Evolutionary conservation across 2,888 invertebrate species (phyloP), one percentile per base, ranked within the genome.

Genomic region (Ommatoiulus sabulosus): DNA sequence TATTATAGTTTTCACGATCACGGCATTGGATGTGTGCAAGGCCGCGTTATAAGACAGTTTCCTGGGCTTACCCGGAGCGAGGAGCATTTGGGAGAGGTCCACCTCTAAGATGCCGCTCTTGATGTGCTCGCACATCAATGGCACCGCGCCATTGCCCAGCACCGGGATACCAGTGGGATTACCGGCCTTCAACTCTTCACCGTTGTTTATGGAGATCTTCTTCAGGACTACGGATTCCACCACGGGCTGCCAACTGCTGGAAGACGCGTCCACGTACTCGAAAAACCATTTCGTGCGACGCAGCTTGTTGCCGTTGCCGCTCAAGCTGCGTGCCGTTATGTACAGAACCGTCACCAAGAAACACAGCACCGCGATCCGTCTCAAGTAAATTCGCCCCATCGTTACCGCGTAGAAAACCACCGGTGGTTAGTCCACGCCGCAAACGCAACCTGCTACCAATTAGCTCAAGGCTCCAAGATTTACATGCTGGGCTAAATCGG

Each of bases 331-430:
- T 6, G 44, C 3, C 10, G 86, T 63, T 10, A 88, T 20, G 43
- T 88, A 88, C 35, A 86, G n/a, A 2, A 35, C 86, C 5, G 63
- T 52, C 10, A 88, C 84, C 44, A 86, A 24, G n/a, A 86, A 86
- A 44, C 15, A n/a, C 57, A 86, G 35, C 20, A 86, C 43, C 43
- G 52, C 48, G n/a, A 86, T n/a, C 35, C 86, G 84, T 44, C 86
- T 88, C 24, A 52, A 10, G 43, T 88, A 86, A 12, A 88, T 86
- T 88, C 88, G 46, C 43, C 88, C 86, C 88, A 88, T 88, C 20
- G 72, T 24, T n/a, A n/a, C n/a, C n/a, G n/a, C n/a, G n/a, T n/a
- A n/a, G n/a, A n/a, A n/a, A n/a, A n/a, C n/a, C n/a, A n/a, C n/a
- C n/a, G n/a, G n/a, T n/a, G n/a, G n/a, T n/a, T n/a, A n/a, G n/a